phyloP scores from a whole-genome alignment of 53 echinoderm and acorn worm genomes.

The Crossaster papposus region DNA sequence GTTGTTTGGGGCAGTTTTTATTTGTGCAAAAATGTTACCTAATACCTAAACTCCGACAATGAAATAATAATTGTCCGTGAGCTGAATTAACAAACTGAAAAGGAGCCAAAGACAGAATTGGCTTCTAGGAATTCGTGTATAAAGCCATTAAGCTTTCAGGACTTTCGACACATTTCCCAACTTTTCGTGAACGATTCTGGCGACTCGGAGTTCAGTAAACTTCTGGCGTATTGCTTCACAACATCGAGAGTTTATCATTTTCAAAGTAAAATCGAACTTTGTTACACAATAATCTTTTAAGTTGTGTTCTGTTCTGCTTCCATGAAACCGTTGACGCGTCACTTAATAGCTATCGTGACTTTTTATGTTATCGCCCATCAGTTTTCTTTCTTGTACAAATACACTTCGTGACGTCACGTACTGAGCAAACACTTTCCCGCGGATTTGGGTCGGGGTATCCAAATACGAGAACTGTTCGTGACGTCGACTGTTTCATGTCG shows the following conservation, averaged over 20 bases:
- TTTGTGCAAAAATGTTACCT: too few relatives aligned
- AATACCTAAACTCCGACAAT: too few relatives aligned
- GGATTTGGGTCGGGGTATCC: background rate
- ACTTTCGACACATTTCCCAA: background rate
- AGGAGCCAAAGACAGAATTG: background rate
- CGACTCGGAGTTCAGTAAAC: background rate
- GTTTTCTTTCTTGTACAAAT: background rate
- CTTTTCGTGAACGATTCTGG: background rate
- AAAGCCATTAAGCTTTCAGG: background rate
- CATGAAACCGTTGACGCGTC: background rate
- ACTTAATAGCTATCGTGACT: background rate
- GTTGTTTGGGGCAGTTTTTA: too few relatives aligned
- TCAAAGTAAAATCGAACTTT: background rate
- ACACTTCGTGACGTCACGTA: background rate
- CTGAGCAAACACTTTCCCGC: background rate
- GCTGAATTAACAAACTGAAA: background rate
- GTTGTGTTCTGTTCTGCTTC: background rate
- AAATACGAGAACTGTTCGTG: background rate
- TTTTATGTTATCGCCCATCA: background rate
- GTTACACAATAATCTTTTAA: background rate
- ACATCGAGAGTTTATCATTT: background rate
- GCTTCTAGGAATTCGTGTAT: background rate
- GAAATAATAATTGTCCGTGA: too few relatives aligned
- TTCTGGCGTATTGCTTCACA: background rate
- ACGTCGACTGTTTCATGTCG: constrained; percentile 2